Percentiles rank a stretch among this genome's conserved stretches.
Conservation (phyloP, 2,888 invertebrate species). For the Ptilodon capucinus region DNA sequence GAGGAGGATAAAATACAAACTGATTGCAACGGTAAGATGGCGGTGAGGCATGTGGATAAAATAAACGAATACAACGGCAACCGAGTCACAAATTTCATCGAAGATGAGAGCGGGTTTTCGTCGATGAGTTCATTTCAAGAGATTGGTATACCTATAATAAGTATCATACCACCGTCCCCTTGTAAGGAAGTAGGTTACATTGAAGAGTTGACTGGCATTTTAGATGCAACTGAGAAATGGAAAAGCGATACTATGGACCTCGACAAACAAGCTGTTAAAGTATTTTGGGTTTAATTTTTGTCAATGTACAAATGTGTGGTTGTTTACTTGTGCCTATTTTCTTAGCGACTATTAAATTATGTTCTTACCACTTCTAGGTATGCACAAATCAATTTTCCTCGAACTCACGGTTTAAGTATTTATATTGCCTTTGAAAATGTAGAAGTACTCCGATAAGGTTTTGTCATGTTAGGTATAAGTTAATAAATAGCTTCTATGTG, state of each 20-base stretch:
- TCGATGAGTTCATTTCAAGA: constrained; percentile 94
- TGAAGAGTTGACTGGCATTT: constrained; percentile 52
- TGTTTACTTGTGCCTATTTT: constrained; percentile 30
- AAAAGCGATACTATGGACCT: constrained; percentile 57
- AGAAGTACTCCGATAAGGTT: constrained; percentile 24
- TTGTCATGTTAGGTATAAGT: constrained; percentile 14
- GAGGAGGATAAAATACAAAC: constrained; percentile 31
- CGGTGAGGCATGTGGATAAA: constrained; percentile 38
- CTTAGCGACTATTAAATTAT: constrained; percentile 30
- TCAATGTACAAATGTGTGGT: constrained; percentile 48
- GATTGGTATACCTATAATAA: constrained; percentile 86
- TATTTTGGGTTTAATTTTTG: constrained; percentile 70
- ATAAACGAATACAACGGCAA: constrained; percentile 58
- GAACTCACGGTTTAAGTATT: constrained; percentile 25
- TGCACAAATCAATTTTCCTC: constrained; percentile 18
- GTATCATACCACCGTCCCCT: constrained; percentile 74
- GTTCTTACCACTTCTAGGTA: constrained; percentile 25
- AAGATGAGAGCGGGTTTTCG: constrained; percentile 93
- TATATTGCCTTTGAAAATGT: constrained; percentile 26
- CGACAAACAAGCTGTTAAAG: constrained; percentile 70
- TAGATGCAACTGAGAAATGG: constrained; percentile 62
- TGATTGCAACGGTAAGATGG: constrained; percentile 9
- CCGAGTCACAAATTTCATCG: constrained; percentile 69
- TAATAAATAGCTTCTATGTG: neutral
- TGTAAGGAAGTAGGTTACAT: constrained; percentile 67